Percentiles rank a stretch among this genome's conserved stretches.
Evolutionary conservation across 1,140 invertebrate species (phyloP).

Genomic region (Andrena cerasifolii): DNA sequence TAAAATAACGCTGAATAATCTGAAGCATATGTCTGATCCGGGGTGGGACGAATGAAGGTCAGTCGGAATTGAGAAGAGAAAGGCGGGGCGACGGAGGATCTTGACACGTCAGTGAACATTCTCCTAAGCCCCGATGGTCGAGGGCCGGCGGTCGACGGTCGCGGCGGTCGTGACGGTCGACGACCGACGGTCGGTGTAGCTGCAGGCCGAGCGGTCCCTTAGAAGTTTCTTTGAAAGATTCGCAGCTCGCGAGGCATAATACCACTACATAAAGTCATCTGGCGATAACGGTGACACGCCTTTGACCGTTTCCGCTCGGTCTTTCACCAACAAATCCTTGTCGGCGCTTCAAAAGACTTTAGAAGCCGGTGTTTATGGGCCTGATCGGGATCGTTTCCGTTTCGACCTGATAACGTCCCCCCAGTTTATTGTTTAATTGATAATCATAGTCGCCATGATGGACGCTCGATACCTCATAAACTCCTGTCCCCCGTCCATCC

Average conservation of each 20-base stretch:
- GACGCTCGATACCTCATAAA: constrained; percentile 8
- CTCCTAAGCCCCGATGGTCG: constrained; percentile 44
- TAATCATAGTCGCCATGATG: constrained; percentile 11
- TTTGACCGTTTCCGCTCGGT: constrained; percentile 66
- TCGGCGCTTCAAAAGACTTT: constrained; percentile 52
- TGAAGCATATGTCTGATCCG: constrained; percentile 6
- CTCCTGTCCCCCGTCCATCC: not conserved
- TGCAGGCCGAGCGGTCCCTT: constrained; percentile 64
- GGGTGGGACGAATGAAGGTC: constrained; percentile 32
- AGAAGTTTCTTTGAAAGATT: constrained; percentile 71
- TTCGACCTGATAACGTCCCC: constrained; percentile 28
- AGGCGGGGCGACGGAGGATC: constrained; percentile 60
- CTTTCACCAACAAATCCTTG: constrained; percentile 57
- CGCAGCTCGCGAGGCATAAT: constrained; percentile 65
- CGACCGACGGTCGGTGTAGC: constrained; percentile 46
- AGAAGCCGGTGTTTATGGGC: constrained; percentile 56
- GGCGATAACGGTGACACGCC: constrained; percentile 69
- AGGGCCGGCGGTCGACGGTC: constrained; percentile 33
- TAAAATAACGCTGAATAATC: constrained; percentile 5
- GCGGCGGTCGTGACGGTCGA: constrained; percentile 46
- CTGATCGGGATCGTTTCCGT: constrained; percentile 51
- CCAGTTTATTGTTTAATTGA: constrained; percentile 41
- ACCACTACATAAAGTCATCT: constrained; percentile 67
- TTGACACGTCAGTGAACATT: constrained; percentile 51
- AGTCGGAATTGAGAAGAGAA: constrained; percentile 45